Percentiles rank a stretch among this genome's conserved stretches.
Evolutionary conservation across 2,113 vertebrate genomes (phyloP).

Genomic region (Empidonax traillii): DNA sequence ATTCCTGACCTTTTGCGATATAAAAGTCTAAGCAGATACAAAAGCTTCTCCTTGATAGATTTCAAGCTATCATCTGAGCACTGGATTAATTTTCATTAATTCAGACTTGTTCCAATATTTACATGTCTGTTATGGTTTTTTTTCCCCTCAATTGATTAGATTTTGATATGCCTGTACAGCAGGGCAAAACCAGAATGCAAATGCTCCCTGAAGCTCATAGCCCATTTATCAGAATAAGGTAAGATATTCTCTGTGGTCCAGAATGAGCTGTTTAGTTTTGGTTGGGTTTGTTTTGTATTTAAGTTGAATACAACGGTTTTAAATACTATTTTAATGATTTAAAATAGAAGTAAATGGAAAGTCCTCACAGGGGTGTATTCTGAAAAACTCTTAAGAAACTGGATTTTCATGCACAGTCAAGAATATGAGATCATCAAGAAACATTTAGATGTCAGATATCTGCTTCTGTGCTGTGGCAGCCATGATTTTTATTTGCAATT

Average conservation of each 20-base stretch:
- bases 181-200: neutral
- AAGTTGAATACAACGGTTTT: neutral
- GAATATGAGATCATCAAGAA: neutral
- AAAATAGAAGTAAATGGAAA: neutral
- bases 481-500: neutral
- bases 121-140: rapidly evolving
- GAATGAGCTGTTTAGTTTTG: neutral
- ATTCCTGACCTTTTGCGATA: neutral
- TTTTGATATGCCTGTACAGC: neutral
- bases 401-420: neutral
- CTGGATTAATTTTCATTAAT: neutral
- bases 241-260: neutral
- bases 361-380: neutral
- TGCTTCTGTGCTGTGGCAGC: neutral
- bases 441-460: neutral
- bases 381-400: neutral
- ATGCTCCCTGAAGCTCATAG: neutral
- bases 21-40: neutral
- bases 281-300: neutral
- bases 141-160: rapidly evolving
- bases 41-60: neutral
- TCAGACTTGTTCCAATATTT: neutral
- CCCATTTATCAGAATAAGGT: neutral
- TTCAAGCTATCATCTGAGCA: neutral
- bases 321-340: neutral